Percentiles rank a stretch among this genome's conserved stretches.
These are phyloP conservation scores for Athalia circularis DNA, from an alignment of 2,888 invertebrate genomes.

Conservation along the genomic window DNA sequence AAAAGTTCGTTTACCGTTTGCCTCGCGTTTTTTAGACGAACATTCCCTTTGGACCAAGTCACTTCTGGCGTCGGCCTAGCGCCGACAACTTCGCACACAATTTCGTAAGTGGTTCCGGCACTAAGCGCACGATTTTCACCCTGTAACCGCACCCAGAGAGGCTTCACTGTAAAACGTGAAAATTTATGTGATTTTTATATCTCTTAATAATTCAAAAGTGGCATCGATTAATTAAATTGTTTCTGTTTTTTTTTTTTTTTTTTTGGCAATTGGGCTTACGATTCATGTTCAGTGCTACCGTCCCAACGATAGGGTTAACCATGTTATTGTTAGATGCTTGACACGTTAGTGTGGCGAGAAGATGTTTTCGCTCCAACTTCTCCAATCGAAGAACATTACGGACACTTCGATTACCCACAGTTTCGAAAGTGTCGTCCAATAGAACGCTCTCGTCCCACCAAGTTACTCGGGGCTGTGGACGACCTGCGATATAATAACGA, in stretches of 20 bases:
- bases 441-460: conserved; percentile 87
- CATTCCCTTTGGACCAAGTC: conserved; percentile 86
- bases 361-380: conserved; percentile 81
- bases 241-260: conserved; percentile 5
- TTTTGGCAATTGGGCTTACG: conserved; percentile 77
- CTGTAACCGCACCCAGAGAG: conserved; percentile 82
- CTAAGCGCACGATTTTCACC: conserved; percentile 84
- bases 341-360: conserved; percentile 82
- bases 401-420: conserved; percentile 80
- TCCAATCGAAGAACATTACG: conserved; percentile 83
- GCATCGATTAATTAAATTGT: background rate
- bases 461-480: conserved; percentile 83
- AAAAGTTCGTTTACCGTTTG: conserved; percentile 78
- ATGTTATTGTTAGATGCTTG: conserved; percentile 85
- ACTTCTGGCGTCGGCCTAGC: conserved; percentile 86
- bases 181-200: too few species aligned
- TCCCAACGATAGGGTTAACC: conserved; percentile 81
- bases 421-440: conserved; percentile 82
- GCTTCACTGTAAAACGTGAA: conserved; percentile 78
- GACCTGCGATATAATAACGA: conserved; percentile 75
- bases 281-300: conserved; percentile 83
- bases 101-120: conserved; percentile 82
- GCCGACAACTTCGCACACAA: conserved; percentile 84
- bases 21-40: conserved; percentile 80
- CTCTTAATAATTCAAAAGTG: background rate